A percentile compares a stretch with the other conserved stretches of the same genome.
These are phyloP conservation scores for Limenitis camilla DNA, from an alignment of 2,888 invertebrate species.

Conservation along the genomic window DNA sequence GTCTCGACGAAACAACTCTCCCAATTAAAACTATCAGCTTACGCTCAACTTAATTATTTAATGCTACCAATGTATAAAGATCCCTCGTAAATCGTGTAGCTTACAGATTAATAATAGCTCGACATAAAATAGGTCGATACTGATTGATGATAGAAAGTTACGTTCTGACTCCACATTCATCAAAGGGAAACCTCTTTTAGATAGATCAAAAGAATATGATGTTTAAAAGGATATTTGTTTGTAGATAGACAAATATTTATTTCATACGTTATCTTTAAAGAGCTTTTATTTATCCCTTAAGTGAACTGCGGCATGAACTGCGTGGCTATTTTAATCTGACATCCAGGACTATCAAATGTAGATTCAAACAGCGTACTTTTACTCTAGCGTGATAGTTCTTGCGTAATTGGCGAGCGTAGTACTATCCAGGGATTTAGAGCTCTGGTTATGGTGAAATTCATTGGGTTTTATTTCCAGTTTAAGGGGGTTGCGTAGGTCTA, in stretches of 20 bases:
- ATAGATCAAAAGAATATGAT: constrained; percentile 8
- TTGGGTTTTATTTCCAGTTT: constrained; percentile 21
- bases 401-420: constrained; percentile 34
- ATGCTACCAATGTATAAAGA: neutral
- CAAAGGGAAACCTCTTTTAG: constrained; percentile 2
- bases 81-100: neutral
- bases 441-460: constrained; percentile 36
- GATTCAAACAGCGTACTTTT: constrained; percentile 33
- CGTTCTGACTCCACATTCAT: constrained; percentile 1
- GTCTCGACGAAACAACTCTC: neutral
- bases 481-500: constrained; percentile 14
- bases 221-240: no score
- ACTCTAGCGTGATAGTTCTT: constrained; percentile 38
- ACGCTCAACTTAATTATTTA: neutral
- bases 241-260: no score
- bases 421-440: constrained; percentile 22
- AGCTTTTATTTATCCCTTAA: neutral
- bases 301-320: constrained; percentile 8
- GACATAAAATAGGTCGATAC: constrained; percentile 3
- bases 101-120: neutral
- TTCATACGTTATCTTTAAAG: constrained; percentile 2
- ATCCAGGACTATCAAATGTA: constrained; percentile 11
- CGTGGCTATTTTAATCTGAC: constrained; percentile 4
- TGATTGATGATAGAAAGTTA: constrained; percentile 11
- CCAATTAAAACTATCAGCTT: neutral